Base-by-base conservation (phyloP, 2,888 invertebrate genomes). In the Drosophila falleni region DNA sequence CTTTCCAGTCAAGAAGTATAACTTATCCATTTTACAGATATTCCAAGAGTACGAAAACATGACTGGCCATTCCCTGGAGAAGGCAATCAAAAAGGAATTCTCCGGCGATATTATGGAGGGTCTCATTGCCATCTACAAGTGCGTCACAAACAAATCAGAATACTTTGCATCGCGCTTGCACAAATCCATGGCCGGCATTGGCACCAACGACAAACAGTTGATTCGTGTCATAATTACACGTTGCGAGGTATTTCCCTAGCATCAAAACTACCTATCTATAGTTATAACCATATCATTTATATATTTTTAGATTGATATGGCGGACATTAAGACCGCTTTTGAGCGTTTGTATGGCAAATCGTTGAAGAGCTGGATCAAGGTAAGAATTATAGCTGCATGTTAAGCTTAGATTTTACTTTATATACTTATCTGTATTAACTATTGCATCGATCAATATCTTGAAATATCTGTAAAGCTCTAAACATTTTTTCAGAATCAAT, bases 131-230 rank as follows among this genome's bases (percentile, higher is more conserved):
- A 96, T 97, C 60, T 96, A 96, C 64, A 95, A 96, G 92, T 96
- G 96, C 74, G 96, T 97, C 1, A 95, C 95, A 89, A 96, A 97
- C 92, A 95, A 96, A 92, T 94, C 96, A 0, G 94, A 95, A 37
- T 98, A 96, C 94, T 98, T 97, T 93, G 98, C 98, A 0, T 96
- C 97, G 90, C 95, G 96, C 46, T 94, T 98, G 58, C 95, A 97
- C 93, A 96, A 96, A 90, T 95, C 97, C 59, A 97, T 98, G 97
- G 96, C 96, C 90, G 98, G 98, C 5, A 92, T 96, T 75, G 98
- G 98, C 69, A 98, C 98, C 5, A 96, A 97, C 90, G 98, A 98
- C 91, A 94, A 95, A 53, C 96, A 96, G 83, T 94, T 98, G 78
- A 97, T 98, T 83, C 95, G 98, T 88, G 90, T 98, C 64, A 94